Base-by-base conservation (phyloP, 2,797 vertebrate species). In the Cyclopterus lumpus region DNA sequence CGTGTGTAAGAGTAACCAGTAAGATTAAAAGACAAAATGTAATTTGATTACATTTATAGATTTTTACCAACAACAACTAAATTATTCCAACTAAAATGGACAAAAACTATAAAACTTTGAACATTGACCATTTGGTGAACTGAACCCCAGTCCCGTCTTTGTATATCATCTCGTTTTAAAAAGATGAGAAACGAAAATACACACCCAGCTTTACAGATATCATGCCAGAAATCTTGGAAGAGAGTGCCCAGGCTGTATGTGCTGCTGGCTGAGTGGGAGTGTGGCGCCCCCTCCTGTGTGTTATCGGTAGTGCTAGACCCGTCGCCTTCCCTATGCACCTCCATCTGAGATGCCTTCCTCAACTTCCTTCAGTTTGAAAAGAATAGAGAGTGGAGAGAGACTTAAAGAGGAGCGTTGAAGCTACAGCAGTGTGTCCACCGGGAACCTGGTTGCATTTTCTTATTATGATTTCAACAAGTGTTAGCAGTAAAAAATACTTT, bases 241-340 rank as follows among this genome's bases (percentile, higher is more conserved):
- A 99, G 94, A 92, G 96, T 67, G 81, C 95, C 96, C 91, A 99
- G 94, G 88, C 95, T 95, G 95, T 94, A 95, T 90, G 96, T 92
- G 91, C 93, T 90, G 93, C 94, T 94, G 92, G 94, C 93, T 95
- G 92, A 96, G 68, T 95, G 95, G 94, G 91, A 96, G 92, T 95
- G 96, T 91, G 95, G 93, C 82, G 94, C 90, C 94, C 97, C 98
- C 91, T 98, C 98, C 92, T 98, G 97, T 85, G 97, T 97, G 95
- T 98, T 97, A 96, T 99, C 98, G 94, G 97, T 98, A 92, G 97
- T 98, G 94, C 98, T 99, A 95, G 98, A 99, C 93, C 97, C 98
- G 91, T 99, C 98, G 88, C 97, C 98, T 97, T 99, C 98, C 93
- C 98, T 98, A 94, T 98, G 97, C 83, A 97, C 96, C 96, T 98